Percentiles rank a stretch among this genome's conserved stretches.
Evolutionary conservation across 2,888 invertebrate genomes (phyloP).

Genomic region (Cheilosia urbana): DNA sequence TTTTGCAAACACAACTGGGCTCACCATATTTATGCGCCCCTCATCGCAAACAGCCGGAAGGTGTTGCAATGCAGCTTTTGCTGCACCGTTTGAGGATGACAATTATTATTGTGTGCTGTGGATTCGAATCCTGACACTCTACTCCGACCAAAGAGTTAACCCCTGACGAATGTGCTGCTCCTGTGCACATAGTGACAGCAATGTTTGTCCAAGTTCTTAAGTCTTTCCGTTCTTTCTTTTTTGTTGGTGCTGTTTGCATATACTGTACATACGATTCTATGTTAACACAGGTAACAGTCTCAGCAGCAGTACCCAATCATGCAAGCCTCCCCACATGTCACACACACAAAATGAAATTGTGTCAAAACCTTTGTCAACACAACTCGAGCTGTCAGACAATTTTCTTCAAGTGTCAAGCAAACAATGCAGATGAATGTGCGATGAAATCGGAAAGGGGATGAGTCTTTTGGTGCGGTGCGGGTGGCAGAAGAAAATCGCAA

Average conservation of each 20-base stretch:
- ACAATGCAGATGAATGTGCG: conserved; percentile 72
- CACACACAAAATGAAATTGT: conserved; percentile 79
- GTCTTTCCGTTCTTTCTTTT: conserved; percentile 39
- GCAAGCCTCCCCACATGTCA: conserved; percentile 29
- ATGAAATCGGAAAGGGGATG: conserved; percentile 52
- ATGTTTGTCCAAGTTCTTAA: conserved; percentile 65
- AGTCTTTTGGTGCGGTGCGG: not conserved
- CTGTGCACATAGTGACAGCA: conserved; percentile 51
- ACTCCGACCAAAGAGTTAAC: conserved; percentile 71
- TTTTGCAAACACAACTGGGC: conserved; percentile 62
- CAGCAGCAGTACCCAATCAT: conserved; percentile 17
- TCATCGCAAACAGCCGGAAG: conserved; percentile 62
- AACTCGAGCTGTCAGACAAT: conserved; percentile 74
- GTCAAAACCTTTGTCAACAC: conserved; percentile 82
- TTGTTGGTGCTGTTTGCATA: conserved; percentile 1
- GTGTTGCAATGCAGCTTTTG: conserved; percentile 62
- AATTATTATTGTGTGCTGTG: conserved; percentile 79
- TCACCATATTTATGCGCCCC: conserved; percentile 48
- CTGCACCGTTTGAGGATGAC: conserved; percentile 54
- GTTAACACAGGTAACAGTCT: conserved; percentile 65
- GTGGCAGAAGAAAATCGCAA: not conserved
- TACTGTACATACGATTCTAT: conserved; percentile 36
- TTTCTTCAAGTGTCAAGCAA: conserved; percentile 75
- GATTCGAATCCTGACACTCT: conserved; percentile 84
- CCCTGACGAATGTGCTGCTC: conserved; percentile 69